Evolutionary conservation across 2,113 vertebrate species (phyloP), one percentile per base, ranked within the genome.

Genomic region (Scortum barcoo): DNA sequence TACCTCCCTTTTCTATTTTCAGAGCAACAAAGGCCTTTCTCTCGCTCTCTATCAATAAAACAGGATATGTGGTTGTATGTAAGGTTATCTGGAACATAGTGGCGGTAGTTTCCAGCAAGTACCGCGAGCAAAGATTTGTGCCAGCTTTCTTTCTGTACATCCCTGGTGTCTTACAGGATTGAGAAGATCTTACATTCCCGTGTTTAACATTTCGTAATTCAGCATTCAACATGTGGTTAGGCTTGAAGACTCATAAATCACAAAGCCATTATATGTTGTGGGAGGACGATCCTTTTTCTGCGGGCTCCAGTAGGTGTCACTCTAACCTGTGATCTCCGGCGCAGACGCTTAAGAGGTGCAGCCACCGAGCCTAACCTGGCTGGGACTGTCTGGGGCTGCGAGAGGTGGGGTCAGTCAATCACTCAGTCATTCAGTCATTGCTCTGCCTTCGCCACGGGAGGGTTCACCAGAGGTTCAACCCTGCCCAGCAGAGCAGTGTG

Each of bases 231-330:
- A 36, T 7, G 1, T 44, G 14, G 24, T 33, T 26, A 24, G n/a
- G 56, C 56, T 40, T 82, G 17, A 60, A 19, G 16, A 72, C 13
- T 46, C 24, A 71, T 0, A 53, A 38, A 42, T 67, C 24, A 46
- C 44, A 46, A 60, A 62, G n/a, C 26, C 10, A 17, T 42, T 40
- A 24, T 40, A 24, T 36, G 38, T 58, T 48, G 13, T 38, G 36
- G 8, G 26, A 40, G 68, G 68, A 28, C 38, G n/a, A 22, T 57
- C 12, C 4, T 68, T 72, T 81, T 77, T 63, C 48, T 46, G 48
- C 66, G 60, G 36, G 78, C 42, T 89, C 91, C 93, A 93, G 91
- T 72, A 93, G 92, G 91, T 92, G 92, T 93, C 92, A 87, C 88
- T 87, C 85, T 92, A 72, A 87, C 78, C 67, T 85, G 77, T 78